Conservation (phyloP, 2,797 vertebrate species). For the Epinephelus coioides region DNA sequence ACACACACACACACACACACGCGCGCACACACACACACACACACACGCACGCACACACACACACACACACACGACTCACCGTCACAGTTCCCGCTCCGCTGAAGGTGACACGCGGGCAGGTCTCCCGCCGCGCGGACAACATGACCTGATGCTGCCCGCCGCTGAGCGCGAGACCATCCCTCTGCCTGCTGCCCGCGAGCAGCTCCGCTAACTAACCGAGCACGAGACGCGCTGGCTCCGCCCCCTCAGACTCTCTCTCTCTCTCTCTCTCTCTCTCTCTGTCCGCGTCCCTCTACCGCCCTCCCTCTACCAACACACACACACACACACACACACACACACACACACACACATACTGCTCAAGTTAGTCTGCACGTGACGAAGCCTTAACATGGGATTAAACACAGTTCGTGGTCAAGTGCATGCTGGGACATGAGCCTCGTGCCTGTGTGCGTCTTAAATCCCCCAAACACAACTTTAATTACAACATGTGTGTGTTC, state of each 20-base stretch:
- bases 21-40: too few species aligned
- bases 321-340: neutral
- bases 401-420: neutral
- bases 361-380: conserved; percentile 48
- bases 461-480: neutral
- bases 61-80: conserved; percentile 49
- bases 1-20: too few species aligned
- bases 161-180: conserved; percentile 68
- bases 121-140: conserved; percentile 67
- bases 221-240: conserved; percentile 49
- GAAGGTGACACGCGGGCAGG: conserved; percentile 71
- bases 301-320: neutral
- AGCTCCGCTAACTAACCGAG: conserved; percentile 32
- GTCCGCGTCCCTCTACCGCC: neutral
- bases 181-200: conserved; percentile 52
- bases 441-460: conserved; percentile 2
- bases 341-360: neutral
- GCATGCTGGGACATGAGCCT: conserved; percentile 37
- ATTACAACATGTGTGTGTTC: neutral
- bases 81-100: conserved; percentile 56
- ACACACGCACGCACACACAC: too few species aligned
- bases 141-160: conserved; percentile 65
- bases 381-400: conserved; percentile 27
- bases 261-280: neutral
- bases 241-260: conserved; percentile 3